Evolutionary conservation across 2,113 vertebrate genomes (phyloP).

Genomic region (Sciurus niger): DNA sequence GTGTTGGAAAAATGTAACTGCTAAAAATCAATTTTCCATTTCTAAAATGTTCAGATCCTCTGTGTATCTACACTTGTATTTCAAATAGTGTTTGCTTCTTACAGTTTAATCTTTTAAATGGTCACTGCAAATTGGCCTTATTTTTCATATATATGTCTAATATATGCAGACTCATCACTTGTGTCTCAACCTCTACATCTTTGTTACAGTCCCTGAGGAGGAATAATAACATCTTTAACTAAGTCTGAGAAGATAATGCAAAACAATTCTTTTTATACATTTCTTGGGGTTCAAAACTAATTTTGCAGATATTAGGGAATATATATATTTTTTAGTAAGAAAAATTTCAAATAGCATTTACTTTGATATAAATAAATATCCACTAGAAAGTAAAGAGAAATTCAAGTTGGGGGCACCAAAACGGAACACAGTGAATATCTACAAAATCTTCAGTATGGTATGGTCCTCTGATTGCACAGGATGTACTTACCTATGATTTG

Average conservation of each 20-base stretch:
- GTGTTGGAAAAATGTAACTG: slow-evolving; percentile 52
- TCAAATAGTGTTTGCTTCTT: slow-evolving; percentile 13
- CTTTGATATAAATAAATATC: slow-evolving; percentile 35
- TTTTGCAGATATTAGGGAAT: slow-evolving; percentile 25
- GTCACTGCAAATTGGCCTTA: slow-evolving; percentile 10
- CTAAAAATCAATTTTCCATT: slow-evolving; percentile 80
- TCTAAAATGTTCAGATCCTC: slow-evolving; percentile 70
- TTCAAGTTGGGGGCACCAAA: neutral
- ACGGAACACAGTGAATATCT: neutral
- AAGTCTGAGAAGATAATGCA: neutral
- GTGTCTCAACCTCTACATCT: neutral
- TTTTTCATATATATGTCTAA: neutral
- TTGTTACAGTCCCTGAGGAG: slow-evolving; percentile 13
- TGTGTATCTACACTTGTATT: slow-evolving; percentile 48
- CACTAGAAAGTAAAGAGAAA: slow-evolving; percentile 11
- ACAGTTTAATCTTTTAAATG: slow-evolving; percentile 76
- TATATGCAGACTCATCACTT: slow-evolving; percentile 41
- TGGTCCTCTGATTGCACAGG: neutral
- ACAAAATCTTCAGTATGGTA: neutral
- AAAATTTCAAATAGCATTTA: slow-evolving; percentile 43
- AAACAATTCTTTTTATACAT: neutral
- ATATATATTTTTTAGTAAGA: neutral
- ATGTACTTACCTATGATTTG: neutral
- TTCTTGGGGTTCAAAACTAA: neutral
- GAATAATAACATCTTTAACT: slow-evolving; percentile 26